These are phyloP conservation scores for Erebia palarica DNA, from an alignment of 2,888 invertebrate genomes.

Conservation along the genomic window DNA sequence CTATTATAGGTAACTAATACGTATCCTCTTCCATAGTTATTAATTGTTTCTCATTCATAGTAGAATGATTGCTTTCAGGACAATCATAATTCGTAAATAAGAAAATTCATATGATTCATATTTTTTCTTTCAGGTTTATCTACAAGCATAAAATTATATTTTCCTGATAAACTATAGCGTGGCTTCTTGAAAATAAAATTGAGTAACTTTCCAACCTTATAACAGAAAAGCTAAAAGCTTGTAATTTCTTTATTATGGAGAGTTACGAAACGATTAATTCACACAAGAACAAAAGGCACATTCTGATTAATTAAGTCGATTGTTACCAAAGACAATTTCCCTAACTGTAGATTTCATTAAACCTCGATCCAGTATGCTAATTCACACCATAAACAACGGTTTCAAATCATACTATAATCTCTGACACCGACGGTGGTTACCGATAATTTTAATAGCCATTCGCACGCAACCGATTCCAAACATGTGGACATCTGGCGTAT, in stretches of 20 bases:
- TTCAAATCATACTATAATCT: conserved; percentile 27
- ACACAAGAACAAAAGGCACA: background rate
- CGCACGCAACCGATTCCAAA: conserved; percentile 49
- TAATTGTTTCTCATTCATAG: no score
- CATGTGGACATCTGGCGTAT: conserved; percentile 48
- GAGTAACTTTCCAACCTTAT: no score
- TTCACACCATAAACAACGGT: conserved; percentile 11
- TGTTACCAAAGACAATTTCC: background rate
- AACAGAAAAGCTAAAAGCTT: no score
- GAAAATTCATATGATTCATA: no score
- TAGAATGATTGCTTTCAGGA: no score
- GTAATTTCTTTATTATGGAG: background rate
- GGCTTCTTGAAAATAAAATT: no score
- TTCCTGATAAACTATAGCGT: no score
- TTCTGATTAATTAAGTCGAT: background rate
- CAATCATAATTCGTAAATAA: no score
- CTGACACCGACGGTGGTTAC: conserved; percentile 28
- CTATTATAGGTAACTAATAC: no score
- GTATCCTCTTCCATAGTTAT: no score
- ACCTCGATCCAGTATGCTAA: conserved; percentile 14
- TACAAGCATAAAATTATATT: no score
- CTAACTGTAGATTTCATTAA: conserved; percentile 8
- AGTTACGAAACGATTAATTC: background rate
- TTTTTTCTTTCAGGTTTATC: no score
- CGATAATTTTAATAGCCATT: conserved; percentile 48